Evolutionary conservation across 2,888 invertebrate species (phyloP).

Genomic region (Ariolimax columbianus): DNA sequence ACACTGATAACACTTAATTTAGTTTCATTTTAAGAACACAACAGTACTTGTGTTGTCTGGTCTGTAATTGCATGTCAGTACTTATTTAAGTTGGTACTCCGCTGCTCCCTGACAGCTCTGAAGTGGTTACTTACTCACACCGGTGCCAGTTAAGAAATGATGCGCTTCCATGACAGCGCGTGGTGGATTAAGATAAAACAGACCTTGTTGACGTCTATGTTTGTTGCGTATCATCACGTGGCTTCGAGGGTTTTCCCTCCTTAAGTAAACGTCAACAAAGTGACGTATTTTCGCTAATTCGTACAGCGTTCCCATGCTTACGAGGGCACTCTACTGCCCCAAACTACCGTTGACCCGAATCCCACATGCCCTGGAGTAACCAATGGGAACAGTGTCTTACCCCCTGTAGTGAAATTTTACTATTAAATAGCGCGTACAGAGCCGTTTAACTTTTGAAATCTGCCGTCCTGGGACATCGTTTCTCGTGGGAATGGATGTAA

Average conservation of each 20-base stretch:
- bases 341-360: constrained; percentile 42
- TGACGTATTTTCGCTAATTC: constrained; percentile 31
- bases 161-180: not conserved
- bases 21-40: too few species aligned
- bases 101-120: too few species aligned
- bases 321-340: constrained; percentile 15
- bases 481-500: constrained; percentile 44
- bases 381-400: constrained; percentile 24
- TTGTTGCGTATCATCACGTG: constrained; percentile 4
- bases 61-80: too few species aligned
- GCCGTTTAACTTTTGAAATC: constrained; percentile 35
- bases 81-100: too few species aligned
- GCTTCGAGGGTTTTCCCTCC: not conserved
- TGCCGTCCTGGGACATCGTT: constrained; percentile 6
- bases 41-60: too few species aligned
- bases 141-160: not conserved
- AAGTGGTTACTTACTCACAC: not conserved
- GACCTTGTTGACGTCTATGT: constrained; percentile 6
- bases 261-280: constrained; percentile 33
- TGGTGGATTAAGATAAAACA: not conserved
- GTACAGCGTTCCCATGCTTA: constrained; percentile 14
- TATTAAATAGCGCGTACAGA: constrained; percentile 51
- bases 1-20: too few species aligned
- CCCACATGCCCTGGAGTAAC: constrained; percentile 33
- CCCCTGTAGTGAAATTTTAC: constrained; percentile 39